Conservation (phyloP, 2,797 vertebrate genomes). For the Gallinago stenura region DNA sequence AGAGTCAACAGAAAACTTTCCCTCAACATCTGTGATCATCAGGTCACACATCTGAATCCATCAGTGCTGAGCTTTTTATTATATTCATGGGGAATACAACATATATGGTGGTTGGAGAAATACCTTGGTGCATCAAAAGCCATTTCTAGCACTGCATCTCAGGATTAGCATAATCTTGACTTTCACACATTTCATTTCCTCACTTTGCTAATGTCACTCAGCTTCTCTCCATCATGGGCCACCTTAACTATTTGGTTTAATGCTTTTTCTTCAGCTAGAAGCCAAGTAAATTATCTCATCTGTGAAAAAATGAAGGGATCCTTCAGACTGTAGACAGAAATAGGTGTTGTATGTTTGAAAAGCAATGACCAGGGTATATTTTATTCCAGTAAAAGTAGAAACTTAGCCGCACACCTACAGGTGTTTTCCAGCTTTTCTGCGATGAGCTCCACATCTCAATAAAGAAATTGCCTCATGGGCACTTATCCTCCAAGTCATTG, state of each 20-base stretch:
- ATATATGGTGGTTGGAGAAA: not conserved
- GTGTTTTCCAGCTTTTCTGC: slow-evolving; percentile 47
- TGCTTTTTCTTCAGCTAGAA: not conserved
- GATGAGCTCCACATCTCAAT: slow-evolving; percentile 34
- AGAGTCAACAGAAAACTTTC: not conserved
- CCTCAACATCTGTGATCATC: not conserved
- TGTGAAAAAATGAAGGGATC: not conserved
- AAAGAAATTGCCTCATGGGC: slow-evolving; percentile 15
- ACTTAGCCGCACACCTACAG: slow-evolving; percentile 27
- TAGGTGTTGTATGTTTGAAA: not conserved
- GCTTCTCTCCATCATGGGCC: not conserved
- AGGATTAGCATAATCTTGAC: not conserved
- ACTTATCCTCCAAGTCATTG: not conserved
- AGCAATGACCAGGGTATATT: not conserved
- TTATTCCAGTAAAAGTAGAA: slow-evolving; percentile 12
- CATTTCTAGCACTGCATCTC: not conserved
- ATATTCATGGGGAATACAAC: not conserved
- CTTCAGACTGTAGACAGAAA: not conserved
- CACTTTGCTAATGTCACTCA: not conserved
- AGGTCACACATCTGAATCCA: not conserved
- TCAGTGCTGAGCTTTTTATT: not conserved
- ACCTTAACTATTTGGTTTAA: not conserved
- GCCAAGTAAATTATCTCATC: not conserved
- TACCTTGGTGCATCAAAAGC: not conserved
- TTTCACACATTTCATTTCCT: not conserved